Percentiles rank a stretch among this genome's conserved stretches.
Conservation (phyloP, 2,888 invertebrate species). For the Cotesia congregata region DNA sequence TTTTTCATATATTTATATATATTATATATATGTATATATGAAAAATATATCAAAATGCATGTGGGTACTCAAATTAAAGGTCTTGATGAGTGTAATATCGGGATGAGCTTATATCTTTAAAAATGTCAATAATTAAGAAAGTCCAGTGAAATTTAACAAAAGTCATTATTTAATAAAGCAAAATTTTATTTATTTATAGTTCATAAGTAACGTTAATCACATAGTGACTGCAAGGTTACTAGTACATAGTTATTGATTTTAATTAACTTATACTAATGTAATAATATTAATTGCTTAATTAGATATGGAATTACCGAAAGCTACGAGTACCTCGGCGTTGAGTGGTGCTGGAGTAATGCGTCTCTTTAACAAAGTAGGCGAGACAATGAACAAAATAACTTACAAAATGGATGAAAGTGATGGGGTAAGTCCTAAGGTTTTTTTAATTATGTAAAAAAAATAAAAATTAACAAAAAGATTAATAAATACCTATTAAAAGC, state of each 20-base stretch:
- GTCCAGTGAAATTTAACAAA: too few species aligned
- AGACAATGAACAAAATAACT: slow-evolving; percentile 97
- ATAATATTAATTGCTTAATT: slow-evolving; percentile 39
- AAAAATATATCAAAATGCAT: too few species aligned
- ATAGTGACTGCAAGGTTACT: too few species aligned
- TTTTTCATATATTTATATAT: too few species aligned
- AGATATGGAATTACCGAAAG: slow-evolving; percentile 93
- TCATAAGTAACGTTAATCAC: too few species aligned
- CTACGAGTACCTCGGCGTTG: slow-evolving; percentile 94
- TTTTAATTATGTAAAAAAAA: neutral
- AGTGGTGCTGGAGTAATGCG: slow-evolving; percentile 96
- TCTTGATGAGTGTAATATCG: too few species aligned
- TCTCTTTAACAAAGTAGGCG: slow-evolving; percentile 95
- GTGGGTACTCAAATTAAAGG: too few species aligned
- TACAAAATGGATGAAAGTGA: slow-evolving; percentile 99
- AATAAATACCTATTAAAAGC: slow-evolving; percentile 28
- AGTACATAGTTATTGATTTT: too few species aligned
- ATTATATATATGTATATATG: too few species aligned
- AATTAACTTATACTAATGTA: too few species aligned
- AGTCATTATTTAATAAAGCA: neutral
- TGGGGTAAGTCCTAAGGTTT: slow-evolving; percentile 77
- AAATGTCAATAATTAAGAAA: too few species aligned
- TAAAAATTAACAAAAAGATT: slow-evolving; percentile 16
- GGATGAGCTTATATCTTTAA: too few species aligned
- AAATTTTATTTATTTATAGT: neutral